Base-by-base conservation (phyloP, 2,113 vertebrate genomes). In the Nannospalax galili region DNA sequence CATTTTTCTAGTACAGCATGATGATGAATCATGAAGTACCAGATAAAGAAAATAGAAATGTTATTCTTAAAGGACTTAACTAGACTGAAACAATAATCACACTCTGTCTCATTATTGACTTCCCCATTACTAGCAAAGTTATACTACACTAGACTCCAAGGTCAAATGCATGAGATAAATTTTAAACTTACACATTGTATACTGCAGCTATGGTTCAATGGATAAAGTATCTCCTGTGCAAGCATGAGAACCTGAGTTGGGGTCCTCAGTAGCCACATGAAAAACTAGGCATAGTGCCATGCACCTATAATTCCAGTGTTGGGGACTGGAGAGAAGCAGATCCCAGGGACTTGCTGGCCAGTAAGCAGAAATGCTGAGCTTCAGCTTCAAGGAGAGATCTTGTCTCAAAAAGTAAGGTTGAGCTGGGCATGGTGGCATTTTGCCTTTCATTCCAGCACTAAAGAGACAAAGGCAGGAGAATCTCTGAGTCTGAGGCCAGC, bases 91-190 rank as follows among this genome's bases (percentile, higher is more conserved):
- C 9, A 91, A 45, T 82, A 48, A 35, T 48, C 45, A 20, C 62
- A 74, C 26, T 95, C 48, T 84, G 26, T 35, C 84, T 88, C 19
- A 62, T 24, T 65, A 52, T 16, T 86, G 45, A 9, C 32, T 95
- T 95, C 58, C 64, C n/a, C 20, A 60, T 72, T 24, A 72, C 74
- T 73, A 80, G 88, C 28, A 75, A 94, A 65, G 8, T 58, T 70
- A 48, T 35, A 67, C 0, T n/a, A 20, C 1, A 7, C 86, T 88
- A 75, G 24, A 52, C 30, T 90, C 52, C 32, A 81, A 94, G 84
- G 30, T 45, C 60, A 95, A 88, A 85, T 5, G 8, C 1, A 32
- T 93, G 45, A 82, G 65, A 81, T 42, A 28, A 30, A 73, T n/a
- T 11, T 62, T 56, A 30, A 52, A 69, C 35, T 52, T 48, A 26